phyloP scores from a whole-genome alignment of 2,113 vertebrate genomes.

The Triplophysa dalaica region DNA sequence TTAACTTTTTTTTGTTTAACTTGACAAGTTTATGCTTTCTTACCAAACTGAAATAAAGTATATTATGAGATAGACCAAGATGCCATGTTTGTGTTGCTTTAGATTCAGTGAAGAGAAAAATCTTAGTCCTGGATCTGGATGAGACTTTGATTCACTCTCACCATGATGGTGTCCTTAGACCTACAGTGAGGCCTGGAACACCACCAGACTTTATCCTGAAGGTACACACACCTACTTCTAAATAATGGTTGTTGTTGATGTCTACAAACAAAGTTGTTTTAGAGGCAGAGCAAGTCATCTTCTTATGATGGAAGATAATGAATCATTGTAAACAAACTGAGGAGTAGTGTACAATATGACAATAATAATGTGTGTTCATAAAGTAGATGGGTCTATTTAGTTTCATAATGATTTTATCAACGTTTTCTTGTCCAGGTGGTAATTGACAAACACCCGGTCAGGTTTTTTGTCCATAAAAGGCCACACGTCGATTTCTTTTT shows the following conservation, averaged over 20 bases:
- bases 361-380: too few relatives aligned
- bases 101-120: conserved; percentile 79
- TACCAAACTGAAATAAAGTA: too few relatives aligned
- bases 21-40: too few relatives aligned
- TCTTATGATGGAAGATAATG: too few relatives aligned
- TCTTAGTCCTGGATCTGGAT: conserved; percentile 78
- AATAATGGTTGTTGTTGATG: background rate
- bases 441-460: conserved; percentile 82
- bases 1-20: too few relatives aligned
- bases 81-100: background rate
- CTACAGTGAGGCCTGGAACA: conserved; percentile 79
- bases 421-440: conserved; percentile 69
- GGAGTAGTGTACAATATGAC: background rate
- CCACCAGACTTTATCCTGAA: conserved; percentile 82
- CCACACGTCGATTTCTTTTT: conserved; percentile 83
- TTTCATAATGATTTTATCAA: background rate
- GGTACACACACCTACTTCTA: conserved; percentile 47
- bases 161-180: conserved; percentile 78
- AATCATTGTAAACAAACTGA: background rate
- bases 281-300: background rate
- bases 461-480: conserved; percentile 84
- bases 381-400: too few relatives aligned
- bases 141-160: conserved; percentile 82
- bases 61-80: too few relatives aligned
- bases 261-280: background rate